Percentiles rank a stretch among this genome's conserved stretches.
Evolutionary conservation across 2,113 vertebrate genomes (phyloP).

Genomic region (Lophotis ruficrista): DNA sequence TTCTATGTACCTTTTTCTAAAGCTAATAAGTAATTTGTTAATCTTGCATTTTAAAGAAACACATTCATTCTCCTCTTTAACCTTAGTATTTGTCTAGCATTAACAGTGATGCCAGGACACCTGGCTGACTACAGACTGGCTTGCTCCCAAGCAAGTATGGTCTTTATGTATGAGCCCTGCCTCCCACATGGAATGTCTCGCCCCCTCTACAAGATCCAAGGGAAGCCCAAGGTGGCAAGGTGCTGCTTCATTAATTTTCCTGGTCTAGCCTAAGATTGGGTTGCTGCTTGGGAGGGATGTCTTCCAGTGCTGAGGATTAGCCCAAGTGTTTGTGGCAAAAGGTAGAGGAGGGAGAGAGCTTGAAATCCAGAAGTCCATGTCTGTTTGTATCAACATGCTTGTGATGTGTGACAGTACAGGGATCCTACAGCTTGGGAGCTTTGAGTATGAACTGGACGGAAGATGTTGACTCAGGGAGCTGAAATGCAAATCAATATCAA

Average conservation of each 20-base stretch:
- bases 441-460: background rate
- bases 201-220: background rate
- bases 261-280: background rate
- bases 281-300: background rate
- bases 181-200: fast-evolving
- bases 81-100: background rate
- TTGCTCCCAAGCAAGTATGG: background rate
- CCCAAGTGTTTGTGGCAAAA: background rate
- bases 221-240: background rate
- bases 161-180: background rate
- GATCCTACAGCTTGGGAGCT: background rate
- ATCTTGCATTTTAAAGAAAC: background rate
- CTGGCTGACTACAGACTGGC: background rate
- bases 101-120: background rate
- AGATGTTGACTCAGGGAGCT: background rate
- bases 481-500: background rate
- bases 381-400: background rate
- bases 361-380: background rate
- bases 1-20: background rate
- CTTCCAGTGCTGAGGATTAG: background rate
- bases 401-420: background rate
- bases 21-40: background rate
- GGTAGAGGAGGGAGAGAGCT: background rate
- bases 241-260: background rate
- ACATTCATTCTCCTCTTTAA: background rate